Evolutionary conservation across 2,113 vertebrate genomes (phyloP).

Genomic region (mouse (Mus musculus)): DNA sequence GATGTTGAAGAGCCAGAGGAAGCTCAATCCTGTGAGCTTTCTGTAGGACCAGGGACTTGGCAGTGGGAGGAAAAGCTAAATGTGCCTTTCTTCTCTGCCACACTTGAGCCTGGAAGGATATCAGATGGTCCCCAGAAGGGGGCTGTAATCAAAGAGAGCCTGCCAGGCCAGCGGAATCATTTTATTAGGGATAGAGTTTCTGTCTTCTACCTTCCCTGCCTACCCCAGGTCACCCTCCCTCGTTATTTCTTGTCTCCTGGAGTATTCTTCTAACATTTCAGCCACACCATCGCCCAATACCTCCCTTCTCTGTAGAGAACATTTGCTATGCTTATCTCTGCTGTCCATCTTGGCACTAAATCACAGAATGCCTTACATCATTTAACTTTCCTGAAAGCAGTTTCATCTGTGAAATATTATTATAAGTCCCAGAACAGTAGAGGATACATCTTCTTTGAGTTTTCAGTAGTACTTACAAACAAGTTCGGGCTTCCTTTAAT

Average conservation of each 20-base stretch:
- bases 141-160: not conserved
- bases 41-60: not conserved
- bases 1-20: not conserved
- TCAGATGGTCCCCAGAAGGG: conserved; percentile 51
- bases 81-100: not conserved
- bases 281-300: not conserved
- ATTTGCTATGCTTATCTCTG: conserved; percentile 60
- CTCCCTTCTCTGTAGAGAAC: conserved; percentile 13
- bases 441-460: not conserved
- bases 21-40: not conserved
- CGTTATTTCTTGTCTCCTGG: conserved; percentile 59
- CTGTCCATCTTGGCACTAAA: conserved; percentile 66
- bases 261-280: conserved; percentile 66
- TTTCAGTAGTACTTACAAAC: conserved; percentile 17
- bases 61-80: not conserved
- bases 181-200: conserved; percentile 70
- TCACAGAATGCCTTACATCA: conserved; percentile 51
- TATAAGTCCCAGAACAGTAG: conserved; percentile 44
- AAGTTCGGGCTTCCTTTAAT: conserved; percentile 25
- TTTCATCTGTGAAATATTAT: conserved; percentile 54
- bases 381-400: conserved; percentile 70
- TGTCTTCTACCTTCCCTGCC: not conserved
- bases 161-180: conserved; percentile 19
- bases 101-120: not conserved
- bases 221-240: conserved; percentile 50